A percentile compares a stretch with the other conserved stretches of the same genome.
These are phyloP conservation scores for Strigamia transsilvanica DNA, from an alignment of 2,888 invertebrate genomes.

Conservation along the genomic window DNA sequence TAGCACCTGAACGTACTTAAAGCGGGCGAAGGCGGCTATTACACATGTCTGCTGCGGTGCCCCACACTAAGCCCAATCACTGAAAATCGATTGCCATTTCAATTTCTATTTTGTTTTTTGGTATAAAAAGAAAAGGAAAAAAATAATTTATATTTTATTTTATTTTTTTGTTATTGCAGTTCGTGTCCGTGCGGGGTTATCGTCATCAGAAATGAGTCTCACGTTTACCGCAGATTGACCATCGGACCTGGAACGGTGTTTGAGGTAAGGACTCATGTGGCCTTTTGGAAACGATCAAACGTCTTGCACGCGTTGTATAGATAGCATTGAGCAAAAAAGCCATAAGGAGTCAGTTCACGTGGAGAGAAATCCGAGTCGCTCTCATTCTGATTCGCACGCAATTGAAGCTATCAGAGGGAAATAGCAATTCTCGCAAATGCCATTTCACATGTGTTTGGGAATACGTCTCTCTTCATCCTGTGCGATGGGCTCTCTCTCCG, in stretches of 20 bases:
- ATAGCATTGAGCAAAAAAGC: not conserved
- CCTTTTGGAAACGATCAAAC: not conserved
- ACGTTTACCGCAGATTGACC: slow-evolving; percentile 42
- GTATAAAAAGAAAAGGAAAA: no score
- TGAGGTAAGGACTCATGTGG: not conserved
- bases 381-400: slow-evolving; percentile 30
- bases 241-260: not conserved
- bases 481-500: not conserved
- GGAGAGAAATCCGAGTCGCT: slow-evolving; percentile 28
- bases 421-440: slow-evolving; percentile 27
- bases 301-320: not conserved
- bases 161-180: not conserved
- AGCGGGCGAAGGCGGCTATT: not conserved
- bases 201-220: slow-evolving; percentile 10
- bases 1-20: slow-evolving; percentile 1
- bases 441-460: slow-evolving; percentile 14
- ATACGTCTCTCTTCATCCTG: not conserved
- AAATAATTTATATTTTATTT: no score
- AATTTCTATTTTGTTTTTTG: no score
- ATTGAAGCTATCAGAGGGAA: slow-evolving; percentile 42
- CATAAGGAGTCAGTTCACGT: slow-evolving; percentile 42
- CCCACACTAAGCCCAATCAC: not conserved
- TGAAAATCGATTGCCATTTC: not conserved
- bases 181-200: no score
- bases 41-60: not conserved